Conservation (phyloP, 2,797 vertebrate species). For the Glossophaga mutica region DNA sequence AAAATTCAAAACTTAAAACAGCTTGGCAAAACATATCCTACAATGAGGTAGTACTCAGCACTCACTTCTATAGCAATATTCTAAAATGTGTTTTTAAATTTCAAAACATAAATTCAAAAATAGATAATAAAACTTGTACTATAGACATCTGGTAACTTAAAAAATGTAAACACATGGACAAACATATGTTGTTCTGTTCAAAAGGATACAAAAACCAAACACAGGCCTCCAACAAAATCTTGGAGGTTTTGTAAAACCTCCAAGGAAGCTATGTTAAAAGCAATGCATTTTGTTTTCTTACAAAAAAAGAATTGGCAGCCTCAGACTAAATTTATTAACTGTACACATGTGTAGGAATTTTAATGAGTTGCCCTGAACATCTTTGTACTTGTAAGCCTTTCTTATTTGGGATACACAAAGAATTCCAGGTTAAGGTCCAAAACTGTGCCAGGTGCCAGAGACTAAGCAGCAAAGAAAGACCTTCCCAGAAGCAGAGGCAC, state of each 20-base stretch:
- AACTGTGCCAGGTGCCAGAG: background rate
- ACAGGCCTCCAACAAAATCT: background rate
- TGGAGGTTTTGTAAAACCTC: conserved; percentile 16
- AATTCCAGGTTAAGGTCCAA: background rate
- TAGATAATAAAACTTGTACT: conserved; percentile 49
- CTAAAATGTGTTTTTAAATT: conserved; percentile 42
- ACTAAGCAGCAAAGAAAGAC: background rate
- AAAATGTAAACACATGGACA: conserved; percentile 55
- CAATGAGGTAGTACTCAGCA: conserved; percentile 4
- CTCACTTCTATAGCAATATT: background rate
- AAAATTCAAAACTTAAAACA: conserved; percentile 17
- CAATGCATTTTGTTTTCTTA: background rate
- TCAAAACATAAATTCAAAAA: conserved; percentile 59
- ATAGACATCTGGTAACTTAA: conserved; percentile 49
- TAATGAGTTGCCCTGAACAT: background rate
- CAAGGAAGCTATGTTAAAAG: background rate
- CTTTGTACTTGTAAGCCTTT: background rate
- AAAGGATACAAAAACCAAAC: conserved; percentile 40
- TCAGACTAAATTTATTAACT: background rate
- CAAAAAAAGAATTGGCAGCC: background rate
- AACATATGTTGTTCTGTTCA: conserved; percentile 54
- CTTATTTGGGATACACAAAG: background rate
- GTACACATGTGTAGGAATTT: background rate
- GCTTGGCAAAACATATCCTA: background rate
- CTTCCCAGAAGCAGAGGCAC: background rate